Evolutionary conservation across 2,113 vertebrate species (phyloP).

Genomic region (Heptranchias perlo): DNA sequence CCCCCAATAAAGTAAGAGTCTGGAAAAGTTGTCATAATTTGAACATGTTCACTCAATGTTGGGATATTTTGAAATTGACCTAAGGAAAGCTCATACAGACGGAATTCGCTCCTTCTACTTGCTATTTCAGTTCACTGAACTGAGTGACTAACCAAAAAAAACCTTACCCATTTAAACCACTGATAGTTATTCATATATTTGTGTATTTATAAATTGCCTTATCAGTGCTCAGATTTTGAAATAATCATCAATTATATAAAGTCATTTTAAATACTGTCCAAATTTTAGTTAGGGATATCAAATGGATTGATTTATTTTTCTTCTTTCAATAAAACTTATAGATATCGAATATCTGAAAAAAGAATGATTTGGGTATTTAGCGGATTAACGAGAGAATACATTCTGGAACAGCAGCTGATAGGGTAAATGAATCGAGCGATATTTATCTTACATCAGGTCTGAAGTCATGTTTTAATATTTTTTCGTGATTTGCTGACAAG

Average conservation of each 20-base stretch:
- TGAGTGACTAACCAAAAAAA: neutral
- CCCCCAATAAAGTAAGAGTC: neutral
- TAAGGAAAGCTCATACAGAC: neutral
- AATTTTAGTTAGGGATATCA: neutral
- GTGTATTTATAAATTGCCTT: neutral
- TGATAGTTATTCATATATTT: neutral
- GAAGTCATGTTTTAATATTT: neutral
- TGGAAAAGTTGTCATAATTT: neutral
- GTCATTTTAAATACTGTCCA: neutral
- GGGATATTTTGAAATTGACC: neutral
- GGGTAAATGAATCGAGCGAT: neutral
- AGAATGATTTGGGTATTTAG: neutral
- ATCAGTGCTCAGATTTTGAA: neutral
- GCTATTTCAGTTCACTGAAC: neutral
- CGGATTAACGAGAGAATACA: neutral
- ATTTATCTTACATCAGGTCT: neutral
- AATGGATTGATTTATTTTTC: neutral
- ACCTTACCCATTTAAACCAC: neutral
- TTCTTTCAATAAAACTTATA: neutral
- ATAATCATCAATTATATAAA: neutral
- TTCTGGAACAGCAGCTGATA: neutral
- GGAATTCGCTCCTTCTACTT: neutral
- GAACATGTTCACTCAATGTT: neutral
- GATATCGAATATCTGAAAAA: neutral
- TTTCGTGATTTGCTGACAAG: neutral